Conservation (phyloP, 2,888 invertebrate genomes). For the Megalurothrips usitatus region DNA sequence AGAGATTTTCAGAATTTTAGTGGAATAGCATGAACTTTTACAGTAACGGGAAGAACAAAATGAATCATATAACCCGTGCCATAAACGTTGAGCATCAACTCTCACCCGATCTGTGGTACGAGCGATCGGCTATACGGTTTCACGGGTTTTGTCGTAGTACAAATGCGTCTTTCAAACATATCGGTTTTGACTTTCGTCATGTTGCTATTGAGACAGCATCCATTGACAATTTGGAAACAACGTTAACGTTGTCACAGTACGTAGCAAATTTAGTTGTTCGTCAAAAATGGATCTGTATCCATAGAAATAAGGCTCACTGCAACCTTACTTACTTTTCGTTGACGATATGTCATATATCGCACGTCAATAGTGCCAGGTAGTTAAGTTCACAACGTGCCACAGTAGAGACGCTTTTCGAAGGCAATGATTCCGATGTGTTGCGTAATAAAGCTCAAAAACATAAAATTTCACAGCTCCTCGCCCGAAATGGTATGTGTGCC, state of each 20-base stretch:
- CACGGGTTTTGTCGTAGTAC: not conserved
- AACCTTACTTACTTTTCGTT: not conserved
- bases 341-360: constrained; percentile 8
- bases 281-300: not conserved
- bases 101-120: not conserved
- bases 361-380: not conserved
- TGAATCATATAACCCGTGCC: not conserved
- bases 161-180: not conserved
- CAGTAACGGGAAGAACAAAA: not conserved
- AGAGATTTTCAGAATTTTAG: too few species aligned
- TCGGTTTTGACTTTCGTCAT: not conserved
- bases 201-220: not conserved
- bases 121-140: not conserved
- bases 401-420: not conserved
- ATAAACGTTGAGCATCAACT: not conserved
- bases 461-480: not conserved
- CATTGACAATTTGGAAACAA: not conserved
- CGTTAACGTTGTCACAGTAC: not conserved
- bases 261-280: not conserved
- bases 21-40: too few species aligned
- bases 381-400: not conserved
- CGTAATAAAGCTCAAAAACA: not conserved
- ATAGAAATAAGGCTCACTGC: not conserved
- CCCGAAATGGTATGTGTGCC: not conserved
- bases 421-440: not conserved